These are phyloP conservation scores for Nudaria mundana DNA, from an alignment of 2,888 invertebrate species.

Conservation along the genomic window DNA sequence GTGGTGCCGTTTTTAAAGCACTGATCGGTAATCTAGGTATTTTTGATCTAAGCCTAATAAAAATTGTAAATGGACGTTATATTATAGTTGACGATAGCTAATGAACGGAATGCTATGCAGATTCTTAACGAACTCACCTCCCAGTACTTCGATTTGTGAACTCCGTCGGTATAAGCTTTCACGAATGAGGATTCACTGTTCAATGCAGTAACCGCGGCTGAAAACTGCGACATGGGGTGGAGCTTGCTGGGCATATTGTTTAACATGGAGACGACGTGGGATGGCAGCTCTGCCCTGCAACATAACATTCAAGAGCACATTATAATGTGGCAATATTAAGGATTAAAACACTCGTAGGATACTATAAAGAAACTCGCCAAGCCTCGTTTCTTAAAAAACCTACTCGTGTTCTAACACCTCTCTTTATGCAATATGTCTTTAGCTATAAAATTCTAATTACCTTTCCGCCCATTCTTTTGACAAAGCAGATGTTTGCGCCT, in stretches of 20 bases:
- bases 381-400: too few relatives aligned
- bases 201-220: slow-evolving; percentile 93
- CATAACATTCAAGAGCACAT: neutral
- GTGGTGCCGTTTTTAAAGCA: too few relatives aligned
- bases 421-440: too few relatives aligned
- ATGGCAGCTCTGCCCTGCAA: slow-evolving; percentile 90
- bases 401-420: too few relatives aligned
- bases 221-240: slow-evolving; percentile 97
- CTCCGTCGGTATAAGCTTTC: slow-evolving; percentile 93
- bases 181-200: slow-evolving; percentile 96
- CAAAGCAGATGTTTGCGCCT: slow-evolving; percentile 85
- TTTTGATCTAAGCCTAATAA: too few relatives aligned
- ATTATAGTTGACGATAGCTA: too few relatives aligned
- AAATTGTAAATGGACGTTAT: too few relatives aligned
- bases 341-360: neutral
- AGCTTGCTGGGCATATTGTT: slow-evolving; percentile 94
- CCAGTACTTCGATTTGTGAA: slow-evolving; percentile 95
- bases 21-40: too few relatives aligned
- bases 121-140: too few relatives aligned
- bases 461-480: slow-evolving; percentile 91
- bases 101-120: too few relatives aligned
- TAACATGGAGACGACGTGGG: slow-evolving; percentile 95
- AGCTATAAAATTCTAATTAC: slow-evolving; percentile 33
- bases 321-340: too few relatives aligned
- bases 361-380: too few relatives aligned